Conservation (phyloP, 2,888 invertebrate species). For the Aproaerema taeniolella region DNA sequence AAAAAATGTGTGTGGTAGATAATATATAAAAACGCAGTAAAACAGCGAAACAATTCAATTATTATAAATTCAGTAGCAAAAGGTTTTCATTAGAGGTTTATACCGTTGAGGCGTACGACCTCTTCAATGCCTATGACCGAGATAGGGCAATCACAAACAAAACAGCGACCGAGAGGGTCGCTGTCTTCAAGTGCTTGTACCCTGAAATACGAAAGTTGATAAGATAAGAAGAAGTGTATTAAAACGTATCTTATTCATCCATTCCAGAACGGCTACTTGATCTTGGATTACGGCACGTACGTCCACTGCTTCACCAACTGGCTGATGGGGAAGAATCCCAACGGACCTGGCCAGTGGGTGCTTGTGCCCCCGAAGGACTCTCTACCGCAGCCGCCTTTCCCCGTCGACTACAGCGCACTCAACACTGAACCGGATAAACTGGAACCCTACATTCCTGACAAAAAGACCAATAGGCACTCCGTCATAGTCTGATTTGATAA, state of each 20-base stretch:
- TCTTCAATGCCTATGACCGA: too few relatives aligned
- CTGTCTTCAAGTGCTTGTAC: too few relatives aligned
- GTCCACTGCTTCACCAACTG: constrained; percentile 86
- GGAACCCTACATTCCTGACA: constrained; percentile 83
- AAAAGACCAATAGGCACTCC: constrained; percentile 82
- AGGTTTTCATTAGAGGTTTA: constrained; percentile 6
- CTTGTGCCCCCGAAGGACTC: constrained; percentile 79
- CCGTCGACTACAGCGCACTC: constrained; percentile 86
- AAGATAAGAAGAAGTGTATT: too few relatives aligned
- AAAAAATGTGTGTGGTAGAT: too few relatives aligned
- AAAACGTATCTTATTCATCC: too few relatives aligned
- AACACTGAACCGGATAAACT: constrained; percentile 83
- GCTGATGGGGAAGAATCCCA: constrained; percentile 84
- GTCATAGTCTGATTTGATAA: constrained; percentile 76
- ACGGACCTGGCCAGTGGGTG: constrained; percentile 86
- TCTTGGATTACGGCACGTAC: constrained; percentile 81
- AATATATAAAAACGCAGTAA: too few relatives aligned
- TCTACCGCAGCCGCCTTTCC: constrained; percentile 78
- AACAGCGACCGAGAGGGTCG: too few relatives aligned
- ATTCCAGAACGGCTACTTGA: constrained; percentile 82
- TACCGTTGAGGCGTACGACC: too few relatives aligned
- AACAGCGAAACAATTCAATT: too few relatives aligned
- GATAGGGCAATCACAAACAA: too few relatives aligned
- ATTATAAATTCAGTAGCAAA: too few relatives aligned
- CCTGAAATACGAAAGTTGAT: too few relatives aligned